Conservation (phyloP, 2,797 vertebrate genomes). For the Onychomys leucogaster region DNA sequence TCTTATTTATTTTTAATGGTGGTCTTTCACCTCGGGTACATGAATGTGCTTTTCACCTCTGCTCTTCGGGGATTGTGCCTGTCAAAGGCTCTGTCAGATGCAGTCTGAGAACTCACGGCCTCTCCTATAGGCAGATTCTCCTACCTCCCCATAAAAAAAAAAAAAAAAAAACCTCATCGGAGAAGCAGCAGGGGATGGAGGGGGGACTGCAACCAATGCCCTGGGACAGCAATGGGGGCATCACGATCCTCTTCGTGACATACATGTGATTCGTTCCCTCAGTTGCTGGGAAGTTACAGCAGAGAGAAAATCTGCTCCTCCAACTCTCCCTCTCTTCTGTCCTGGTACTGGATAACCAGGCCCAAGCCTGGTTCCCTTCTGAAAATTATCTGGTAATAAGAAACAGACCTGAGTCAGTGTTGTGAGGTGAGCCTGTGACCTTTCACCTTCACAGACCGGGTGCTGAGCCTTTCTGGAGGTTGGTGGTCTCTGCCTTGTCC, state of each 20-base stretch:
- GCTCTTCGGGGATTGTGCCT: slow-evolving; percentile 52
- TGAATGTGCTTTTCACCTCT: slow-evolving; percentile 58
- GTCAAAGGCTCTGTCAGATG: slow-evolving; percentile 53
- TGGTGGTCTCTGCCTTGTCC: slow-evolving; percentile 75
- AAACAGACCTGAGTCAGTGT: slow-evolving; percentile 73
- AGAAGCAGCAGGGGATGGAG: not conserved
- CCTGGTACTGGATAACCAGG: not conserved
- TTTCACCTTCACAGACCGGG: slow-evolving; percentile 66
- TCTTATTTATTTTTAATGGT: slow-evolving; percentile 71
- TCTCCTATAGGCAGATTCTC: not conserved
- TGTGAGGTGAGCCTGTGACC: slow-evolving; percentile 72
- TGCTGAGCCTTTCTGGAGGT: slow-evolving; percentile 62
- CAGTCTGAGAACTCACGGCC: not conserved
- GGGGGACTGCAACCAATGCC: accelerated
- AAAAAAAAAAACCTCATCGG: not conserved
- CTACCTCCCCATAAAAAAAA: not conserved
- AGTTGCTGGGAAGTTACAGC: not conserved
- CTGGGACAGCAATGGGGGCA: accelerated
- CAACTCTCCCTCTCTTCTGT: not conserved
- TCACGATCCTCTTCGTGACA: not conserved
- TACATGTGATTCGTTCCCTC: not conserved
- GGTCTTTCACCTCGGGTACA: slow-evolving; percentile 52
- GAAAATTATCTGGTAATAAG: slow-evolving; percentile 82
- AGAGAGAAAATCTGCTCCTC: not conserved
- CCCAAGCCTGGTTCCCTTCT: slow-evolving; percentile 57